These are phyloP conservation scores for Trachops cirrhosus DNA, from an alignment of 2,797 vertebrate genomes.

Conservation along the genomic window DNA sequence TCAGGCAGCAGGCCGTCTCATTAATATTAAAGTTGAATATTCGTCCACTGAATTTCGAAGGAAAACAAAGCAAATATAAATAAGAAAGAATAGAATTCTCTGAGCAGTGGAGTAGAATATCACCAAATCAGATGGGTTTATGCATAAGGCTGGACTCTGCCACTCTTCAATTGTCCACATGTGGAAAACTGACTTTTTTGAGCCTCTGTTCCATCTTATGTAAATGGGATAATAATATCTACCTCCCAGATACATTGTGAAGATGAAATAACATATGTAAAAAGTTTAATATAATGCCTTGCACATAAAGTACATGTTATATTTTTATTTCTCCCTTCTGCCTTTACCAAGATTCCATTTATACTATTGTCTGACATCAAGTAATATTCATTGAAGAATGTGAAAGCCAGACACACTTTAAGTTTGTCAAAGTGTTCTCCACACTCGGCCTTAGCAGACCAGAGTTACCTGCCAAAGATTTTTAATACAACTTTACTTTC, in stretches of 20 bases:
- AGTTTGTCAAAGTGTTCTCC: background rate
- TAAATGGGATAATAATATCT: background rate
- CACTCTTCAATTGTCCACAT: background rate
- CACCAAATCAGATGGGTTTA: background rate
- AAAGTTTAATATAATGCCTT: background rate
- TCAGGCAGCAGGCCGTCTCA: constrained; percentile 30
- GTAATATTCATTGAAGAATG: constrained; percentile 1
- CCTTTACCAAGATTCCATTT: background rate
- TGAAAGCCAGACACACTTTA: background rate
- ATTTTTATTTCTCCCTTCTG: constrained; percentile 11
- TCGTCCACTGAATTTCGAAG: constrained; percentile 40
- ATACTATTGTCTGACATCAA: background rate
- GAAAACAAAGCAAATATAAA: constrained; percentile 57
- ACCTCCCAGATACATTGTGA: background rate
- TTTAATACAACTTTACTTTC: background rate
- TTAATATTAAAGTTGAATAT: constrained; percentile 59
- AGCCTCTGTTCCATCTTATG: background rate
- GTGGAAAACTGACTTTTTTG: background rate
- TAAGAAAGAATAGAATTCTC: constrained; percentile 21
- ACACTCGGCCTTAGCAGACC: background rate
- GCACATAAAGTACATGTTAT: background rate
- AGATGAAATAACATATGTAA: constrained; percentile 31
- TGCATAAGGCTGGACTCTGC: background rate
- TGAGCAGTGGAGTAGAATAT: background rate
- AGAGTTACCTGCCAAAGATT: background rate